Conservation (phyloP, 1,140 invertebrate species). For the Nephotettix cincticeps region DNA sequence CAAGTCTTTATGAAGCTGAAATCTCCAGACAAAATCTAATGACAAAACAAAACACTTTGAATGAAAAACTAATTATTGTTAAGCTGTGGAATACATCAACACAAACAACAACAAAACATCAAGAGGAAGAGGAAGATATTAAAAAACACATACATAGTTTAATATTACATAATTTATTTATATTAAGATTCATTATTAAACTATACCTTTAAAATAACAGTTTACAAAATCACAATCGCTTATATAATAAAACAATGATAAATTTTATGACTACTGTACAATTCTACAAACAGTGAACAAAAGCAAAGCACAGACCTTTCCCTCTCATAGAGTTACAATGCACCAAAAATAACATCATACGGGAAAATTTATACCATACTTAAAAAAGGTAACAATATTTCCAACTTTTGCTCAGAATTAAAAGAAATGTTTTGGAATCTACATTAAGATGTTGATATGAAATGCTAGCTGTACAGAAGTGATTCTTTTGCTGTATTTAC, state of each 20-base stretch:
- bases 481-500: not conserved
- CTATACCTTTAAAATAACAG: conserved; percentile 26
- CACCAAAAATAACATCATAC: not conserved
- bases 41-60: too few species aligned
- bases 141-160: not conserved
- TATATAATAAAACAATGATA: not conserved
- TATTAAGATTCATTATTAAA: conserved; percentile 12
- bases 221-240: conserved; percentile 27
- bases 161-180: conserved; percentile 10
- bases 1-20: too few species aligned
- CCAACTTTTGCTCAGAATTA: not conserved
- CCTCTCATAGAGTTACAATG: not conserved
- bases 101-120: too few species aligned
- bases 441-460: not conserved
- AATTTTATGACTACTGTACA: not conserved
- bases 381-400: conserved; percentile 17
- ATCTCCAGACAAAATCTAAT: too few species aligned
- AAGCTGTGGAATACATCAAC: too few species aligned
- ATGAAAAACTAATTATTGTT: too few species aligned
- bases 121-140: not conserved
- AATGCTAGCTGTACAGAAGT: not conserved
- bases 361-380: not conserved
- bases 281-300: not conserved
- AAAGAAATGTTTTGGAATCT: not conserved
- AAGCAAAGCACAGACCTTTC: not conserved